Base-by-base conservation (phyloP, 2,888 invertebrate genomes). In the Dusona sp. region DNA sequence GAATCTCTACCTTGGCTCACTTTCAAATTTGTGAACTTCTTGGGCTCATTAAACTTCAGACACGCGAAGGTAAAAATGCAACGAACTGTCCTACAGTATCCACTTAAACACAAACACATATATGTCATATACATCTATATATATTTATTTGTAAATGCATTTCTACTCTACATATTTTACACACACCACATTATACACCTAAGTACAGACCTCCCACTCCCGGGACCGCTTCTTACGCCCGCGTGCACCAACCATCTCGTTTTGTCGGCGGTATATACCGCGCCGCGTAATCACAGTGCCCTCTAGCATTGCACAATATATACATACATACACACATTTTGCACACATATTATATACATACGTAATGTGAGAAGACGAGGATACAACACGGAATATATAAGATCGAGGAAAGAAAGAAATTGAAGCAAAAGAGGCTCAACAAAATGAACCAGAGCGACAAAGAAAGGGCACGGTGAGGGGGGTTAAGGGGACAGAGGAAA, bases 211-310 rank as follows among this genome's bases (percentile, higher is more conserved):
- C 57, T 74, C 77, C 70, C 72, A 65, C 68, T 51, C 65, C 65
- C 38, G 22, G 16, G 16, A 36, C 54, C n/a, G 64, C 65, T 83
- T 45, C 65, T 72, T 36, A 38, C 45, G 36, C n/a, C 64, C 73
- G 73, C 68, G 68, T 75, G 79, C 88, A 83, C 79, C 88, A 84
- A 87, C 88, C 88, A 77, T 92, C 91, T 92, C 92, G 92, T 93
- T 93, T 93, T 91, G 92, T 92, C 92, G 92, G 92, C 92, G 90
- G 91, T 91, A 90, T 90, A 79, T 79, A 90, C 91, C 90, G 89
- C 87, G 89, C 89, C 88, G 90, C 90, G 92, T 93, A 93, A 94
- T 93, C 93, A 93, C 92, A 94, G 93, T 93, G 94, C 94, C 93
- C 93, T 90, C 86, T 91, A 93, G 93, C 93, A 87, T 85, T 91